Evolutionary conservation across 2,113 vertebrate species (phyloP).

Genomic region (Gadus macrocephalus): DNA sequence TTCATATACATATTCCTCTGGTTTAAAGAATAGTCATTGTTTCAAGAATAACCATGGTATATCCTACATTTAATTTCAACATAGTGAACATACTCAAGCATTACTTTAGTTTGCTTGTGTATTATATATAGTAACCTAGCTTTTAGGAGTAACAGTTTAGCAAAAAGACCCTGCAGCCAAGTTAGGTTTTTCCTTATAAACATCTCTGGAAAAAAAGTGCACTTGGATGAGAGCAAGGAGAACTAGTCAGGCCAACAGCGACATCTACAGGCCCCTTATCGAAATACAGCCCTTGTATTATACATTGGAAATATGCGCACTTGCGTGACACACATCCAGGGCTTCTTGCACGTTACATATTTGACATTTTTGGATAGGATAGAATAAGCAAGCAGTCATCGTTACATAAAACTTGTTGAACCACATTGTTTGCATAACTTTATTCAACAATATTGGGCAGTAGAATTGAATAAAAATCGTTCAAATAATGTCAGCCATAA

Average conservation of each 20-base stretch:
- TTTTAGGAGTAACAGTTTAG: not conserved
- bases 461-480: not conserved
- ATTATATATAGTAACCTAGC: not conserved
- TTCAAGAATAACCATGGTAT: too few species aligned
- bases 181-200: not conserved
- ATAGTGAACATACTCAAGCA: not conserved
- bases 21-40: too few species aligned
- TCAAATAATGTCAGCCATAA: not conserved
- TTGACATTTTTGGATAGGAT: conserved; percentile 1
- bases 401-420: not conserved
- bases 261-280: conserved; percentile 44
- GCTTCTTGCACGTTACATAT: not conserved
- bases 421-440: not conserved
- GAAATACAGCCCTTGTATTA: conserved; percentile 11
- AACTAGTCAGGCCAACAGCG: conserved; percentile 36
- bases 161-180: not conserved
- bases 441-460: not conserved
- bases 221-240: conserved; percentile 1
- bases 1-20: too few species aligned
- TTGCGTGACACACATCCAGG: too few species aligned
- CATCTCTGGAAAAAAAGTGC: conserved; percentile 20
- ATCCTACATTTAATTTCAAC: too few species aligned
- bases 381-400: not conserved
- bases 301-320: not conserved
- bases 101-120: not conserved